Base-by-base conservation (phyloP, 2,888 invertebrate species). In the Dorcus hopei region DNA sequence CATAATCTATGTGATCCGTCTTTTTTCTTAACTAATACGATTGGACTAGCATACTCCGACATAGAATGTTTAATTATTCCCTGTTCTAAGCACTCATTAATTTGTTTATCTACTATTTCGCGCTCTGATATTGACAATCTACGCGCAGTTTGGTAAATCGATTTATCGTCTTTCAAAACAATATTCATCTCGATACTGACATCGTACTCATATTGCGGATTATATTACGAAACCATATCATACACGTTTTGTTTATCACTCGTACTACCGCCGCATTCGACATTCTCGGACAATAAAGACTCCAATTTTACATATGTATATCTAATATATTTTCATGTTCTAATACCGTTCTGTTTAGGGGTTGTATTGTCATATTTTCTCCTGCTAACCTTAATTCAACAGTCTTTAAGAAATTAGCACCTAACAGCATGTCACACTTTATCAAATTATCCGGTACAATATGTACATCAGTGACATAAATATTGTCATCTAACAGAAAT, bases 21-120 rank as follows among this genome's bases (percentile, higher is more conserved):
- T 57, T 70, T 73, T 52, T 72, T 58, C 14, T 63, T 65, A 2
- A 70, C 67, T 9, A 74, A 48, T 1, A 74, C 69, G 3, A 73
- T 61, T 3, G 71, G 65, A 47, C 71, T 74, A 2, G 74, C 68
- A 54, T 70, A 77, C 9, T 74, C 72, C 0, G 75, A 75, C 14
- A 45, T 49, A 11, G 72, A 71, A 0, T 66, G 67, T 47, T 65
- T 62, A n/a, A 76, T 65, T 1, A 76, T 68, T 6, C 68, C 70
- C 4, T 70, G 62, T 2, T 63, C 26, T 9, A 74, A n/a, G 73
- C 75, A 75, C n/a, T 60, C 49, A 1, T 66, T 53, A 26, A 76
- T 64, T 58, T 70, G 70, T 0, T 60, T 41, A 6, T 74, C 65
- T 0, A 76, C 70, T 41, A 61, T 61, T n/a, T 61, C 43, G 26